Percentiles rank a stretch among this genome's conserved stretches.
phyloP scores from a whole-genome alignment of 1,140 invertebrate genomes.

The Lordiphosa clarofinis region DNA sequence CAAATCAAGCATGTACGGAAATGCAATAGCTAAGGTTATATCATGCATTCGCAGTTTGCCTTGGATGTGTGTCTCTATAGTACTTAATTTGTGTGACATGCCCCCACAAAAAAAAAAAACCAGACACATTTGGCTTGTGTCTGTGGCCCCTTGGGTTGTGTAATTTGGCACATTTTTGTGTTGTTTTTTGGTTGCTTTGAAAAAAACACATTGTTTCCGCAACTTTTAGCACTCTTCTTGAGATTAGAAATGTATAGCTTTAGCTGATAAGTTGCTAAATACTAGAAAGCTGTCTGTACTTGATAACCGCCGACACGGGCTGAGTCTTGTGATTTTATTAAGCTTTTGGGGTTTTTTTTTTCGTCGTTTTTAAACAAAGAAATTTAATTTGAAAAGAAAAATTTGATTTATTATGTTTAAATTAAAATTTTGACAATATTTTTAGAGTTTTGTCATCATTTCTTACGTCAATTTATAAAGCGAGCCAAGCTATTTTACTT shows the following conservation, averaged over 20 bases:
- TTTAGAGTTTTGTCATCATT: not conserved
- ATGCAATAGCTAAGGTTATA: conserved; percentile 12
- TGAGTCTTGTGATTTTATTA: conserved; percentile 47
- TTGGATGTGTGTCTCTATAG: not conserved
- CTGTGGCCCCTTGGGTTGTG: conserved; percentile 30
- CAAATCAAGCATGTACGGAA: conserved; percentile 7
- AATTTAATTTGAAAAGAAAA: conserved; percentile 1
- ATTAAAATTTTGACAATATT: not conserved
- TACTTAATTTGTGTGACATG: conserved; percentile 14
- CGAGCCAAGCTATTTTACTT: too few species aligned
- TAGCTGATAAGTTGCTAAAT: conserved; percentile 35
- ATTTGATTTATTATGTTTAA: not conserved
- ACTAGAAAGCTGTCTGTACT: conserved; percentile 57
- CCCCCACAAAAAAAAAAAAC: not conserved
- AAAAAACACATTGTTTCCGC: conserved; percentile 21
- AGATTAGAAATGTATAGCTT: conserved; percentile 32
- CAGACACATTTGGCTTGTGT: conserved; percentile 16
- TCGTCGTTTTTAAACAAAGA: conserved; percentile 1
- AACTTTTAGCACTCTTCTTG: conserved; percentile 33
- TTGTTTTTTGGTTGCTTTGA: not conserved
- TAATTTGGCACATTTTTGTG: conserved; percentile 32
- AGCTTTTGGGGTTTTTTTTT: conserved; percentile 20
- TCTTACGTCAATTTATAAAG: too few species aligned
- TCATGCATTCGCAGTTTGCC: conserved; percentile 2
- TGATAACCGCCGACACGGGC: conserved; percentile 43